phyloP scores from a whole-genome alignment of 2,797 vertebrate species.

The Poecilia gillii region DNA sequence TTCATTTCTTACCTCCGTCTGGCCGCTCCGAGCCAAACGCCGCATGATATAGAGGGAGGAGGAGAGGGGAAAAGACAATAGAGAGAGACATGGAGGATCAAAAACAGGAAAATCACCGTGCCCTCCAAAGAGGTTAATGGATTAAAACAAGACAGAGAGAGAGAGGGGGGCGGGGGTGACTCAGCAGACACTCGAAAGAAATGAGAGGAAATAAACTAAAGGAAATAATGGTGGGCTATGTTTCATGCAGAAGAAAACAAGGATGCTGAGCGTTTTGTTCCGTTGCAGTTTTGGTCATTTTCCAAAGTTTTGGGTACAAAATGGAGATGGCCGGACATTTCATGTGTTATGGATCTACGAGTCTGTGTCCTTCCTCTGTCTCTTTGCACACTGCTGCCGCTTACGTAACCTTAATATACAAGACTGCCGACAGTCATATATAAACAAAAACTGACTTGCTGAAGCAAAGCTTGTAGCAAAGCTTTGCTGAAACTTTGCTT shows the following conservation, averaged over 20 bases:
- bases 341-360: too few relatives aligned
- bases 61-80: conserved; percentile 32
- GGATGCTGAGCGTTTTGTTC: neutral
- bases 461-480: too few relatives aligned
- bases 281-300: neutral
- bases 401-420: too few relatives aligned
- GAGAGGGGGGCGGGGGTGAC: conserved; percentile 32
- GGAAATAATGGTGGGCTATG: conserved; percentile 44
- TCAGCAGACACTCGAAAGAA: conserved; percentile 42
- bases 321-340: neutral
- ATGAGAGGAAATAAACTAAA: conserved; percentile 58
- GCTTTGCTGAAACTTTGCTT: too few relatives aligned
- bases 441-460: too few relatives aligned
- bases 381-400: too few relatives aligned
- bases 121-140: conserved; percentile 67
- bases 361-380: too few relatives aligned
- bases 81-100: conserved; percentile 48
- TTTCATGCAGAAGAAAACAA: conserved; percentile 31
- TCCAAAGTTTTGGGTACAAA: neutral
- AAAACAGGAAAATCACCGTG: conserved; percentile 45
- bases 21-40: conserved; percentile 48
- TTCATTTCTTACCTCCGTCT: conserved; percentile 73
- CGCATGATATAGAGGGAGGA: conserved; percentile 30
- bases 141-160: conserved; percentile 48
- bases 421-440: too few relatives aligned